Evolutionary conservation across 2,888 invertebrate genomes (phyloP).

Genomic region (Stenodera caucasica): DNA sequence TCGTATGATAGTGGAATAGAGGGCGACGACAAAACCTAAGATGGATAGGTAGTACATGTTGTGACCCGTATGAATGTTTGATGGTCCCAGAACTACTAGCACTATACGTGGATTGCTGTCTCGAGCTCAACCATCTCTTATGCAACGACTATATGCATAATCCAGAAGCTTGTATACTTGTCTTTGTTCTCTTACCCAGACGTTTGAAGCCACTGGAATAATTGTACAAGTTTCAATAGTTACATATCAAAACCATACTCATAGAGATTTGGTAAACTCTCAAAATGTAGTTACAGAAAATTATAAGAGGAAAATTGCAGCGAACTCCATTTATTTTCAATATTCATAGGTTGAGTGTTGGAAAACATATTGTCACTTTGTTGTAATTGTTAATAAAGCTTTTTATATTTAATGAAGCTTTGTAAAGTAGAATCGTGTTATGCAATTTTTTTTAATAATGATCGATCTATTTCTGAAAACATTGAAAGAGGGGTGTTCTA

Average conservation of each 20-base stretch:
- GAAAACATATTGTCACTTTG: too few species aligned
- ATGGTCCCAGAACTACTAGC: conserved; percentile 41
- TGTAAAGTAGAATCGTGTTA: neutral
- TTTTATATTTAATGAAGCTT: too few species aligned
- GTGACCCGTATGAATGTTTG: conserved; percentile 53
- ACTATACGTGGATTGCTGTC: conserved; percentile 48
- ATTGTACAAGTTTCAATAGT: conserved; percentile 12
- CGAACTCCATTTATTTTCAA: too few species aligned
- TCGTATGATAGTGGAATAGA: conserved; percentile 26
- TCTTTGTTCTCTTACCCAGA: conserved; percentile 22
- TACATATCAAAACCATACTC: neutral
- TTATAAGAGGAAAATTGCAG: too few species aligned
- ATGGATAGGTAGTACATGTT: conserved; percentile 46
- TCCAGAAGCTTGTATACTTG: conserved; percentile 40
- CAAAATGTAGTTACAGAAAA: too few species aligned
- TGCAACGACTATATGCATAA: conserved; percentile 49
- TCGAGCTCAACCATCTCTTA: conserved; percentile 48
- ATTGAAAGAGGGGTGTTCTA: conserved; percentile 18
- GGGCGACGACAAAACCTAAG: conserved; percentile 47
- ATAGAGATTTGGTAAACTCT: too few species aligned
- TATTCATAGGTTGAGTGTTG: too few species aligned
- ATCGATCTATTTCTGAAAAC: conserved; percentile 21
- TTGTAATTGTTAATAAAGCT: too few species aligned
- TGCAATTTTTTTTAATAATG: neutral
- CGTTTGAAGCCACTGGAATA: conserved; percentile 20